These are phyloP conservation scores for Conus canariensis DNA, from an alignment of 2,888 invertebrate genomes.

Conservation along the genomic window DNA sequence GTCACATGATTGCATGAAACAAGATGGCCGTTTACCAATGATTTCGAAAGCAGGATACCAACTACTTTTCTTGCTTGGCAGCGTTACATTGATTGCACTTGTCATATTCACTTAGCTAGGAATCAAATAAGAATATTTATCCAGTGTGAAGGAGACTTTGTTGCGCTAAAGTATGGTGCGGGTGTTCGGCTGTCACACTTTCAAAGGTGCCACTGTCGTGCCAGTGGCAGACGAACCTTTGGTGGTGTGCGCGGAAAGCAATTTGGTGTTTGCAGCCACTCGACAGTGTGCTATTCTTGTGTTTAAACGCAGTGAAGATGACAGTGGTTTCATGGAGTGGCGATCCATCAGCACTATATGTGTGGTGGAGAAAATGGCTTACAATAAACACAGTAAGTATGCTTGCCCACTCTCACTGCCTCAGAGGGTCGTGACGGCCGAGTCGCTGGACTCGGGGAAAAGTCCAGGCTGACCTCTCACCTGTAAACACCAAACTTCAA, in stretches of 20 bases:
- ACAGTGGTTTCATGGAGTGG: slow-evolving; percentile 72
- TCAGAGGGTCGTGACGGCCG: too few relatives aligned
- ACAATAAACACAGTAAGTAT: slow-evolving; percentile 84
- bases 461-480: too few relatives aligned
- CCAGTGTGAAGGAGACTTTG: neutral
- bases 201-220: slow-evolving; percentile 84
- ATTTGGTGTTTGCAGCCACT: slow-evolving; percentile 83
- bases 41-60: slow-evolving; percentile 24
- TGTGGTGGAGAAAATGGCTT: slow-evolving; percentile 84
- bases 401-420: neutral
- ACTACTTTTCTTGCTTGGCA: neutral
- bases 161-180: slow-evolving; percentile 82
- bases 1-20: slow-evolving; percentile 29
- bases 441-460: too few relatives aligned
- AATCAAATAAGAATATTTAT: neutral
- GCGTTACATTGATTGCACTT: neutral
- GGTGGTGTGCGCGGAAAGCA: slow-evolving; percentile 83
- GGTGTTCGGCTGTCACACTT: slow-evolving; percentile 86
- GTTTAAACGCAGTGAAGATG: slow-evolving; percentile 81
- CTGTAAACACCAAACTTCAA: too few relatives aligned
- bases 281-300: slow-evolving; percentile 82
- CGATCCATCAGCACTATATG: slow-evolving; percentile 88
- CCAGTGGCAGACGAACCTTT: slow-evolving; percentile 84
- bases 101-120: neutral
- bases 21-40: slow-evolving; percentile 4